Conservation (phyloP, 2,888 invertebrate species). For the Petrolisthes manimaculis region DNA sequence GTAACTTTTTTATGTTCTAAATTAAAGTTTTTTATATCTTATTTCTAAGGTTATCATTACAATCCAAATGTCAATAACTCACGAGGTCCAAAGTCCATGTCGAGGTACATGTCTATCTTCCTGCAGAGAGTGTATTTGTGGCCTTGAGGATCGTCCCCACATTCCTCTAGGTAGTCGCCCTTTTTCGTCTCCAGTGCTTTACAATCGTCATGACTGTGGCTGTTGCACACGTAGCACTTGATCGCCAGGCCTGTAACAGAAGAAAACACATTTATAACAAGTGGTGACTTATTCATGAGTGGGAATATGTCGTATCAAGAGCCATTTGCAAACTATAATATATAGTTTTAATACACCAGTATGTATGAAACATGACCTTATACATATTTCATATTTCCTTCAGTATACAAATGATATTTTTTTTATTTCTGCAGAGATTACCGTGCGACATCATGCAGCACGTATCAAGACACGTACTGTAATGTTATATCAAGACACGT, state of each 20-base stretch:
- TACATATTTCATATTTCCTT: too few species aligned
- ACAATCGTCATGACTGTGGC: slow-evolving; percentile 35
- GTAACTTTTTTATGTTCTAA: not conserved
- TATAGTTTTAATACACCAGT: too few species aligned
- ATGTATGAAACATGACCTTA: too few species aligned
- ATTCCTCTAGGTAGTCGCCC: slow-evolving; percentile 27
- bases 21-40: not conserved
- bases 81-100: slow-evolving; percentile 61
- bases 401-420: too few species aligned
- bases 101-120: slow-evolving; percentile 56
- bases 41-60: not conserved
- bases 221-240: slow-evolving; percentile 55
- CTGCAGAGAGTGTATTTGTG: slow-evolving; percentile 49
- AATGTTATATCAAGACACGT: too few species aligned
- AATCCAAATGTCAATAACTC: not conserved
- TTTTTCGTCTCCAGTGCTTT: slow-evolving; percentile 2
- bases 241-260: slow-evolving; percentile 35
- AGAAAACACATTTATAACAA: not conserved
- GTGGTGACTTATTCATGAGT: too few species aligned
- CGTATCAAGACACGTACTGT: too few species aligned
- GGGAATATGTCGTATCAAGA: too few species aligned
- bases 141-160: slow-evolving; percentile 22
- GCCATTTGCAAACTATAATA: too few species aligned
- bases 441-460: too few species aligned
- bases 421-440: too few species aligned